Base-by-base conservation (phyloP, 92 coral and sea anemone species). In the Palythoa grandis region DNA sequence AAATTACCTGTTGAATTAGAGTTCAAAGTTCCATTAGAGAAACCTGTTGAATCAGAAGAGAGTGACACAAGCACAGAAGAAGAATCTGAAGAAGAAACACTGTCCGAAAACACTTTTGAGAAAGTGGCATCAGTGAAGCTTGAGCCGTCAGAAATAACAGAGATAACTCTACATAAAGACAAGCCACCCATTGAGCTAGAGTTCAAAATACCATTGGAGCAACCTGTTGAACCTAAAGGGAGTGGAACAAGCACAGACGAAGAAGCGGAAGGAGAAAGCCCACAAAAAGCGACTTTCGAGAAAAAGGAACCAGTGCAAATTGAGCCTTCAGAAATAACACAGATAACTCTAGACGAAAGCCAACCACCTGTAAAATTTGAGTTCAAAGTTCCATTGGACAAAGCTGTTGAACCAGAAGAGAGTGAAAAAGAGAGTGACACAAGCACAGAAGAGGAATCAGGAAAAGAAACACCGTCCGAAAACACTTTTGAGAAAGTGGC, bases 201-300 rank as follows among this genome's bases (percentile, higher is more conserved):
- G 48, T 76, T 54, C 5, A 29, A 24, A 4, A 11, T 76, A 11
- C 82, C 67, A 14, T 22, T 52, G 13, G 47, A 76, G 5, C 53
- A 24, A 15, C 20, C 63, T 69, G 74, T 23, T 69, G 47, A 22
- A 69, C 14, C 74, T 5, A 43, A 58, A 35, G 70, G 35, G 16
- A 15, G 70, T 20, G 83, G 63, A 13, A 43, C 73, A 11, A 69
- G 72, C 11, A 63, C 84, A 12, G 84, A 79, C 47, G 82, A 57
- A 39, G 85, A 66, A 24, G 47, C 75, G 8, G 85, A 80, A 80
- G 63, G 66, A n/a, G 74, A 80, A 67, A 8, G 2, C 7, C 60
- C 85, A n/a, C 38, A 40, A n/a, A 39, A 47, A 11, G 2, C 11
- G 83, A 35, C 25, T 17, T 56, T 76, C 39, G 66, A 76, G 24